Evolutionary conservation across 1,140 invertebrate species (phyloP), one percentile per base, ranked within the genome.

Genomic region (Diuraphis noxia): DNA sequence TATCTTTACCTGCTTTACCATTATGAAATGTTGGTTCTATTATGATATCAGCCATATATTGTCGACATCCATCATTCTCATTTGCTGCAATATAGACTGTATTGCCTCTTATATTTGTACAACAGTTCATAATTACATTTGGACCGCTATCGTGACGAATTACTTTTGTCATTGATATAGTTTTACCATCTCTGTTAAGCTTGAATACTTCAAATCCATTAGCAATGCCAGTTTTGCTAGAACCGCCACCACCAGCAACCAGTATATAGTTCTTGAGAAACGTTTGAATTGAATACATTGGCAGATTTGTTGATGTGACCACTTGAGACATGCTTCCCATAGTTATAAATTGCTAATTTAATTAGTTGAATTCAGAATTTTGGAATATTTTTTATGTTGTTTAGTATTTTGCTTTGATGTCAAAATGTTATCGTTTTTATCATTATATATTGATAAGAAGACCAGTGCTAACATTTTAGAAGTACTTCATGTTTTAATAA

Each of bases 161-260:
- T 25, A 98, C 96, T 94, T 98, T 97, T 94, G 92, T 95, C 34
- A 82, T 82, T n/a, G 89, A 40, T 46, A 91, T 36, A 10, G 43
- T 49, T 91, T 91, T 91, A 38, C 89, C 77, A 40, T 79, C 63
- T 91, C 77, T 91, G 19, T 19, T 81, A 19, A 91, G 8, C 40
- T 91, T 91, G 9, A 30, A 91, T 30, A 96, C 96, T 94, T 97
- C 98, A 95, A 99, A 98, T 94, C 97, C 97, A 95, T 99, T 99
- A 34, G 96, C 96, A 92, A 99, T 97, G 40, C 98, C 98, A 81
- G 98, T 99, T 94, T 98, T 99, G 36, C 98, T 96, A 34, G 97
- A 96, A 86, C 98, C 98, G 91, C 98, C 98, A 86, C 98, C 98
- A 81, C 98, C 98, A 92, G 97, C 98, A 49, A 99, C 97, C 84